A percentile compares a stretch with the other conserved stretches of the same genome.
Conservation (phyloP, 2,113 vertebrate species). For the Motacilla alba region DNA sequence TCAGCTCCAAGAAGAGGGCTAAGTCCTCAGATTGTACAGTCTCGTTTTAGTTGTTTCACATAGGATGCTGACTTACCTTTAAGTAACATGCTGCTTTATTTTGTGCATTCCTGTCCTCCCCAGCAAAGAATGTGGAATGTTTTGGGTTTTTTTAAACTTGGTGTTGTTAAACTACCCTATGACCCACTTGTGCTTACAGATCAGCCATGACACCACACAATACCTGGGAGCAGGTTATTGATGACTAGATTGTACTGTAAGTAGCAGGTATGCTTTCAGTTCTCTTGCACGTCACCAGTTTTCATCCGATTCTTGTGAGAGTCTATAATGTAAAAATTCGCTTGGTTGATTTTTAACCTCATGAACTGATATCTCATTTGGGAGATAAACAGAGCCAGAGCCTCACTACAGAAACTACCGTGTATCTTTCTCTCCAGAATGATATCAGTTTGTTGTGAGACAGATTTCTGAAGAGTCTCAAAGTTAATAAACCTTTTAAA, state of each 20-base stretch:
- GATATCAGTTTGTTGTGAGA: not conserved
- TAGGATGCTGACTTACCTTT: not conserved
- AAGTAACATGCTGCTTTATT: not conserved
- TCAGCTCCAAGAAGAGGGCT: not conserved
- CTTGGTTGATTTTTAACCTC: conserved; percentile 9
- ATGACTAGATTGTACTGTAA: not conserved
- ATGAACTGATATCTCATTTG: not conserved
- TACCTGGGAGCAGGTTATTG: not conserved
- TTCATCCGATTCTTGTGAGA: conserved; percentile 13
- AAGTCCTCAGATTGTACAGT: not conserved
- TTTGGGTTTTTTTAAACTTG: not conserved
- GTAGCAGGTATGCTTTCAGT: not conserved
- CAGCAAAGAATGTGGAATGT: not conserved
- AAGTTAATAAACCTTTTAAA: not conserved
- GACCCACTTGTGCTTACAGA: not conserved
- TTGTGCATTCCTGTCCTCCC: not conserved
- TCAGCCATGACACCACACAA: not conserved
- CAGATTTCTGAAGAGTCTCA: not conserved
- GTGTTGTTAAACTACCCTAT: not conserved
- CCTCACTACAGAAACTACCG: not conserved
- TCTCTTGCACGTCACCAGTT: not conserved
- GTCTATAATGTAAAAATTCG: conserved; percentile 23
- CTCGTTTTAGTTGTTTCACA: not conserved
- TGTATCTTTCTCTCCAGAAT: not conserved
- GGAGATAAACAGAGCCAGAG: not conserved